Conservation (phyloP, 2,888 invertebrate genomes). For the Melieria omissa region DNA sequence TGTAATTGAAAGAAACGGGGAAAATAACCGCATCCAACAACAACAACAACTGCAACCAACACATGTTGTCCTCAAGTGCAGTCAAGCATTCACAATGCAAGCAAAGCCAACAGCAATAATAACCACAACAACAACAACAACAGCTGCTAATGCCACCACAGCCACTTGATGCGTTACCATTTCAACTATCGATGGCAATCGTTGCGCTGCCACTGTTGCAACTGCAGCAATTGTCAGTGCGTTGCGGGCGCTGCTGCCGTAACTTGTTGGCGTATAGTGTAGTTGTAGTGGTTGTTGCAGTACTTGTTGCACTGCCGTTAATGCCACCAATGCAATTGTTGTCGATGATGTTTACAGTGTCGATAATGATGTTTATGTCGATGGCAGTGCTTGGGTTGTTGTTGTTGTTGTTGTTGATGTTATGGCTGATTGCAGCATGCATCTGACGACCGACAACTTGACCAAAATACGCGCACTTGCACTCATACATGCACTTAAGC, state of each 20-base stretch:
- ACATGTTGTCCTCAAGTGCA: conserved; percentile 30
- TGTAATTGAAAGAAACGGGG: not conserved
- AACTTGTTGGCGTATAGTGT: not conserved
- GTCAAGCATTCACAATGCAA: conserved; percentile 19
- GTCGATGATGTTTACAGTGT: not conserved
- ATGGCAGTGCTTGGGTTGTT: not conserved
- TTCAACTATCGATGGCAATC: too few relatives aligned
- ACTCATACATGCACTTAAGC: too few relatives aligned
- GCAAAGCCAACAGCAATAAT: not conserved
- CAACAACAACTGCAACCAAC: conserved; percentile 35
- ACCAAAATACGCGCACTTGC: conserved; percentile 29
- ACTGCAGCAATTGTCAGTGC: conserved; percentile 6
- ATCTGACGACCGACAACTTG: conserved; percentile 29
- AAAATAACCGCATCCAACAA: not conserved
- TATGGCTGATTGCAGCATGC: too few relatives aligned
- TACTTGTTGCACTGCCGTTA: not conserved
- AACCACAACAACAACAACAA: conserved; percentile 8
- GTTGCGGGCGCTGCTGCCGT: not conserved
- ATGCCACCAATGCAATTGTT: not conserved
- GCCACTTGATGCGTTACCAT: too few relatives aligned
- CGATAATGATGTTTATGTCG: not conserved
- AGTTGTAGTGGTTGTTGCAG: conserved; percentile 7
- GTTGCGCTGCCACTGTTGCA: too few relatives aligned
- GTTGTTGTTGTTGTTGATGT: conserved; percentile 3
- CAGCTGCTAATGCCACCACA: not conserved